Evolutionary conservation across 2,888 invertebrate species (phyloP).

Genomic region (Sesia bembeciformis): DNA sequence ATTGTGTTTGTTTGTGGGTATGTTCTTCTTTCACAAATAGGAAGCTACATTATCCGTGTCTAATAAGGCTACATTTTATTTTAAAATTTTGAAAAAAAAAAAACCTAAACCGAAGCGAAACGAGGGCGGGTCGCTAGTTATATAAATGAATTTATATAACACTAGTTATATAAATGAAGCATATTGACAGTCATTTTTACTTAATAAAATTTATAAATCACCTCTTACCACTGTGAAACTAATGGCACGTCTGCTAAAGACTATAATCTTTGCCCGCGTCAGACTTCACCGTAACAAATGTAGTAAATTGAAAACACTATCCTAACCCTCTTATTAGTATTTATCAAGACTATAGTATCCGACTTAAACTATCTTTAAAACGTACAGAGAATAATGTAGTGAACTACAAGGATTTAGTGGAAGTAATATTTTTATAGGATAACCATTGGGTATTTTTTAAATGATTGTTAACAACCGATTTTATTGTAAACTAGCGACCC

Average conservation of each 20-base stretch:
- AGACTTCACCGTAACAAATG: conserved; percentile 26
- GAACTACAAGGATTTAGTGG: not conserved
- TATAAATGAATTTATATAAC: too few relatives aligned
- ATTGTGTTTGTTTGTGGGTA: too few relatives aligned
- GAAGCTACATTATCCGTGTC: too few relatives aligned
- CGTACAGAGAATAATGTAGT: conserved; percentile 33
- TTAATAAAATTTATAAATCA: not conserved
- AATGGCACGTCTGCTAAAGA: not conserved
- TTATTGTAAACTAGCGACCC: too few relatives aligned
- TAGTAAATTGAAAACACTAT: conserved; percentile 17
- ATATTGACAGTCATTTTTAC: not conserved
- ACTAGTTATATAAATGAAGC: not conserved
- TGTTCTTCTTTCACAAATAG: too few relatives aligned
- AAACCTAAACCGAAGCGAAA: too few relatives aligned
- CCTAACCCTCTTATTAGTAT: conserved; percentile 44
- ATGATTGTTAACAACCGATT: not conserved
- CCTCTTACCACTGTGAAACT: not conserved
- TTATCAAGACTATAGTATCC: conserved; percentile 37
- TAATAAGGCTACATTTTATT: too few relatives aligned
- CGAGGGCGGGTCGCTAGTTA: too few relatives aligned
- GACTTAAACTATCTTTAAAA: conserved; percentile 41
- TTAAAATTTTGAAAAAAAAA: too few relatives aligned
- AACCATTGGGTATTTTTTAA: not conserved
- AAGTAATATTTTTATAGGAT: not conserved
- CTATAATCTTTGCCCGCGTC: not conserved